Evolutionary conservation across 2,797 vertebrate species (phyloP), one percentile per base, ranked within the genome.

Genomic region (Enteromius trimaculatus): DNA sequence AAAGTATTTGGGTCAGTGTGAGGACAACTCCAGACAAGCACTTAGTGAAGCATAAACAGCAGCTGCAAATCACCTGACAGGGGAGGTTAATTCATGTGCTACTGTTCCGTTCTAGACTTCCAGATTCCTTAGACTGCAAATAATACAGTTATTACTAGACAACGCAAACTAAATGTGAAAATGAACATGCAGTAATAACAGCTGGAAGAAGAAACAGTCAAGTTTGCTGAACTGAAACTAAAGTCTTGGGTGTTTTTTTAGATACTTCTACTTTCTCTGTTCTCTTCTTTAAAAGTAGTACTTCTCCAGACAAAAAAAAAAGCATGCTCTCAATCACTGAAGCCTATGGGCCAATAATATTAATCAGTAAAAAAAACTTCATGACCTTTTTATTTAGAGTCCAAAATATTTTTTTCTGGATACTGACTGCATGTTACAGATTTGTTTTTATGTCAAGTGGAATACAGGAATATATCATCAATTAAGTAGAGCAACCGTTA

Each of bases 1-100:
- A 65, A 86, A 44, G 44, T 70, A 86, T 81, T 80, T 79, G 17
- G 44, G 79, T 84, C 34, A 49, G 53, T 31, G 69, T 62, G 55
- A 70, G 49, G 53, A 74, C 49, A n/a, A 65, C 9, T 58, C 75
- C 71, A 85, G 60, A 75, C 75, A 44, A 58, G 47, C 47, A 47
- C 53, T 79, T 71, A 6, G 11, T 19, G 34, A 68, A 29, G 65
- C 19, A 83, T 66, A 79, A 80, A 34, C 58, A 78, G 17, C 23
- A 62, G 23, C 44, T 37, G 34, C 31, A 58, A 34, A 68, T 44
- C 19, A 44, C 16, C 47, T 68, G 71, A 82, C 71, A 76, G 44
- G 47, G 19, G 47, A 42, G 66, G 23, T 29, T 80, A 4, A 71
- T 44, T n/a, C 37, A 31, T 60, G 42, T 64, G 79, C 68, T 60